Conservation (phyloP, 2,888 invertebrate genomes). For the Drosophila neonasuta region DNA sequence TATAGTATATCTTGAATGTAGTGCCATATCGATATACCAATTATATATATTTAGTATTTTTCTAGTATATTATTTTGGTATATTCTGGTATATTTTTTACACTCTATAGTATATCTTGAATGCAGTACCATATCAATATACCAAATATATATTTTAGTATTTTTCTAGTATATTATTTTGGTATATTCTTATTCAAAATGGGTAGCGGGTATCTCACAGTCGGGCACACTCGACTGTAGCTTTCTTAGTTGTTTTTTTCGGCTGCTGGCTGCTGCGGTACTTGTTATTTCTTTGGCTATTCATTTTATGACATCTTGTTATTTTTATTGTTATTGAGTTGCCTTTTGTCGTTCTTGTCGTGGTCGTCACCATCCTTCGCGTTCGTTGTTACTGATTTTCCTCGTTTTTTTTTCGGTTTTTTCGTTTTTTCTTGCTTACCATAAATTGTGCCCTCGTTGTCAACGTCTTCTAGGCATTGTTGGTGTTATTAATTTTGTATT, state of each 20-base stretch:
- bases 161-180: no score
- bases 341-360: conserved; percentile 55
- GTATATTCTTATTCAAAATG: no score
- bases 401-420: neutral
- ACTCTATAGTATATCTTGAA: no score
- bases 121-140: no score
- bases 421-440: conserved; percentile 29
- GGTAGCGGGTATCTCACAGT: no score
- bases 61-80: no score
- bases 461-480: conserved; percentile 35
- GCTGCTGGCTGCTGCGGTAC: conserved; percentile 34
- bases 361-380: conserved; percentile 10
- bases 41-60: no score
- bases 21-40: no score
- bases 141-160: no score
- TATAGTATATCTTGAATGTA: no score
- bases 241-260: conserved; percentile 11
- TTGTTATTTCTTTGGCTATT: conserved; percentile 58
- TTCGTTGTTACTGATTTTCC: conserved; percentile 24
- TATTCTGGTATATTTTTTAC: no score
- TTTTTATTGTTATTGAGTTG: conserved; percentile 78
- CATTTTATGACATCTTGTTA: conserved; percentile 76
- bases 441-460: conserved; percentile 60
- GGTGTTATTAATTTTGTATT: conserved; percentile 49
- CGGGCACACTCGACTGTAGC: no score